phyloP scores from a whole-genome alignment of 2,888 invertebrate genomes.

The Mythimna vitellina region DNA sequence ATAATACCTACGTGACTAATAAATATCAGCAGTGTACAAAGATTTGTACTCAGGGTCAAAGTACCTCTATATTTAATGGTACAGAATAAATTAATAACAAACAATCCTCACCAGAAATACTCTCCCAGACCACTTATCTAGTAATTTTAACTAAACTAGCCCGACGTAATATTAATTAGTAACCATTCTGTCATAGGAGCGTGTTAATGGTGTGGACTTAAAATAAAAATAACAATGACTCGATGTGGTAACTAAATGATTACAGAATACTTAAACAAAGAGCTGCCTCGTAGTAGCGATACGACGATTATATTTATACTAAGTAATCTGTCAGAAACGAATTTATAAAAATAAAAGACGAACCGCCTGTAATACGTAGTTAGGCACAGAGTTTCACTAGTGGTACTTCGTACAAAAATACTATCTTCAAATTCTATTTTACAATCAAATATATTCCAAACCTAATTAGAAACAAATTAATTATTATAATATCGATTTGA shows the following conservation, averaged over 20 bases:
- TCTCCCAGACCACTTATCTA: conserved; percentile 7
- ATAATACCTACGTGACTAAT: conserved; percentile 58
- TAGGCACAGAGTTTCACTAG: conserved; percentile 22
- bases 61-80: conserved; percentile 36
- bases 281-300: conserved; percentile 45
- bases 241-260: conserved; percentile 74
- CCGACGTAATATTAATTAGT: conserved; percentile 11
- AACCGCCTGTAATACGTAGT: conserved; percentile 1
- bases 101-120: conserved; percentile 30
- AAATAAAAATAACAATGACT: conserved; percentile 64
- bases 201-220: conserved; percentile 31
- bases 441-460: conserved; percentile 13
- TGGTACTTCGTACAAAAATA: conserved; percentile 53
- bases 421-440: conserved; percentile 32
- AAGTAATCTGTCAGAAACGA: conserved; percentile 12
- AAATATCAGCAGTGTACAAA: conserved; percentile 60
- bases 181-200: conserved; percentile 16
- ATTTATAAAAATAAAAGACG: conserved; percentile 38
- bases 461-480: conserved; percentile 22
- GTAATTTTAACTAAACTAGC: background rate
- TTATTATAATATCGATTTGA: conserved; percentile 2
- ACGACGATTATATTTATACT: background rate
- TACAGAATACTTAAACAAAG: conserved; percentile 45
- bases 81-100: conserved; percentile 62
- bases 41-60: conserved; percentile 64